Evolutionary conservation across 2,797 vertebrate genomes (phyloP).

Genomic region (Tokudaia muenninki): DNA sequence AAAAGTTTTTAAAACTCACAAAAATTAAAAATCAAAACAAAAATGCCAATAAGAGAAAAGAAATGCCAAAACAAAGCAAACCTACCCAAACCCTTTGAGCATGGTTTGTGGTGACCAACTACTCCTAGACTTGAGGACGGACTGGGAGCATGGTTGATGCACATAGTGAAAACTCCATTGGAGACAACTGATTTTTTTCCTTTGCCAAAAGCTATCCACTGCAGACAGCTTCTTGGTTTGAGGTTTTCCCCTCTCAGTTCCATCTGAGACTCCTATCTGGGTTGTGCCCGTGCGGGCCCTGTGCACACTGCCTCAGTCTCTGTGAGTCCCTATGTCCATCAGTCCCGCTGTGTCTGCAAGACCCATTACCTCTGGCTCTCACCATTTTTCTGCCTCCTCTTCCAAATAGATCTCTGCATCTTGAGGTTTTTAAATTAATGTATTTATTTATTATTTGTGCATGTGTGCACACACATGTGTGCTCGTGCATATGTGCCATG

Average conservation of each 20-base stretch:
- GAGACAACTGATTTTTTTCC: not conserved
- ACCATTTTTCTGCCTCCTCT: not conserved
- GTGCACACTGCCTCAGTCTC: not conserved
- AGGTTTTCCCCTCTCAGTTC: too few species aligned
- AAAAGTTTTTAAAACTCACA: not conserved
- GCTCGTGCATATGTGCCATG: not conserved
- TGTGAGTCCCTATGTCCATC: not conserved
- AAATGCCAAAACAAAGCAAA: not conserved
- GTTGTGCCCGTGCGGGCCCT: not conserved
- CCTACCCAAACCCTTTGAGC: not conserved
- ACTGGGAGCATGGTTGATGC: not conserved
- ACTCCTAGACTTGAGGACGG: not conserved
- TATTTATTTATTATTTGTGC: not conserved
- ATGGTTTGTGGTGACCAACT: not conserved
- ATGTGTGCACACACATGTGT: not conserved
- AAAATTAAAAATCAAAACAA: not conserved
- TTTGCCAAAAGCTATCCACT: not conserved
- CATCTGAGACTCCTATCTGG: not conserved
- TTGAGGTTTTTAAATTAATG: not conserved
- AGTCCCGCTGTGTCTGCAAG: not conserved
- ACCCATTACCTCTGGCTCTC: not conserved
- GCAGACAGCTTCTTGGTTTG: not conserved
- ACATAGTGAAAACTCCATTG: not conserved
- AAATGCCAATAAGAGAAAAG: not conserved
- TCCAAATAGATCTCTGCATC: not conserved